Conservation (phyloP, 2,888 invertebrate species). For the Pardosa pseudoannulata region DNA sequence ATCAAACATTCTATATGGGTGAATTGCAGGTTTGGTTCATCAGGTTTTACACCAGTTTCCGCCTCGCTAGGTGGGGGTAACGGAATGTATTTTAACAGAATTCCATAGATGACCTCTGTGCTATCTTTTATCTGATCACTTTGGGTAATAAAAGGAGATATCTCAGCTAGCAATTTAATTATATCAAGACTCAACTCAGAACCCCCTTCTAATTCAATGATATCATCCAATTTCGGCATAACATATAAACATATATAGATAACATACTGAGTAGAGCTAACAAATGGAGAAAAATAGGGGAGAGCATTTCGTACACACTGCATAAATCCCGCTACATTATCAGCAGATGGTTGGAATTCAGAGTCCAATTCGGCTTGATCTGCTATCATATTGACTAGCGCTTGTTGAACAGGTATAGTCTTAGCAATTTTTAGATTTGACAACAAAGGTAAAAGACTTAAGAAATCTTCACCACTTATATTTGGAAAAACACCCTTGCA, state of each 20-base stretch:
- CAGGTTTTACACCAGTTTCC: constrained; percentile 76
- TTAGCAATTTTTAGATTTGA: constrained; percentile 88
- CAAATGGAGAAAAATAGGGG: constrained; percentile 85
- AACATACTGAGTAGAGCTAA: constrained; percentile 90
- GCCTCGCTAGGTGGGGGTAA: constrained; percentile 84
- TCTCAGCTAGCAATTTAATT: constrained; percentile 90
- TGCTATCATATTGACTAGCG: constrained; percentile 89
- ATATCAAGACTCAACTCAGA: constrained; percentile 86
- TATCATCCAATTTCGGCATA: constrained; percentile 81
- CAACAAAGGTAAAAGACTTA: constrained; percentile 90
- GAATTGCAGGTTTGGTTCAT: constrained; percentile 91
- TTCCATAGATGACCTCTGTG: constrained; percentile 86
- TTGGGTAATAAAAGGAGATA: constrained; percentile 81
- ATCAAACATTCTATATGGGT: constrained; percentile 95
- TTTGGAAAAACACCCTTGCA: constrained; percentile 88
- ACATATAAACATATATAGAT: constrained; percentile 90
- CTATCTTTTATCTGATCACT: constrained; percentile 68
- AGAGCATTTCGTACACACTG: constrained; percentile 91
- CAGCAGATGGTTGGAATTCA: constrained; percentile 77
- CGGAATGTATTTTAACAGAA: constrained; percentile 90
- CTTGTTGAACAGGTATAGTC: constrained; percentile 89
- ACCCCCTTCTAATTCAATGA: constrained; percentile 79
- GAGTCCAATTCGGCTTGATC: constrained; percentile 89
- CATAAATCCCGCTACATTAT: constrained; percentile 84
- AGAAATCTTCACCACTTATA: constrained; percentile 94